Percentiles rank a stretch among this genome's conserved stretches.
These are phyloP conservation scores for Strigops habroptila DNA, from an alignment of 2,113 vertebrate genomes.

Conservation along the genomic window DNA sequence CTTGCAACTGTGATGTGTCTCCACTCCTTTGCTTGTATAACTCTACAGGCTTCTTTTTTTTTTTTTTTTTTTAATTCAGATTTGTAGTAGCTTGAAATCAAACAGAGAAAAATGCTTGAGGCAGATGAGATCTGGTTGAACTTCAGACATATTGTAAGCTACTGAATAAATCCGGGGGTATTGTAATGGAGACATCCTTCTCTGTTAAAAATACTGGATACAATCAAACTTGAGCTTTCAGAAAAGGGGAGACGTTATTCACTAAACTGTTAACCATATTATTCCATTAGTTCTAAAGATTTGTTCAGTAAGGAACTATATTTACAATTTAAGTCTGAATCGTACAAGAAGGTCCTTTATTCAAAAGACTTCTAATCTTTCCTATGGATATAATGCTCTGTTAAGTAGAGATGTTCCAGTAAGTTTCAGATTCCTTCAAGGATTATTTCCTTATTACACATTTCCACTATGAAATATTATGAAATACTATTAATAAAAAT, in stretches of 20 bases:
- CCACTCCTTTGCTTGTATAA: neutral
- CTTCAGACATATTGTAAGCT: neutral
- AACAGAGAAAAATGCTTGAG: neutral
- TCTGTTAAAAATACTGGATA: neutral
- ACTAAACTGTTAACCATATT: neutral
- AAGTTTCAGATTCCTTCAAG: neutral
- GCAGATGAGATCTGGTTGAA: neutral
- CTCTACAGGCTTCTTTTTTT: neutral
- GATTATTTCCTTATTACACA: neutral
- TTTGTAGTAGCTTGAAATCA: neutral
- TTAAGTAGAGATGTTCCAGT: neutral
- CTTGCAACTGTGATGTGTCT: neutral
- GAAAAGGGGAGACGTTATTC: neutral
- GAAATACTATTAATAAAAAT: neutral
- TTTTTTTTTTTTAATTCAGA: neutral
- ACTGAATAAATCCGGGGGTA: neutral
- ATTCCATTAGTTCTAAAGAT: neutral
- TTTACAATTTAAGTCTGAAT: neutral
- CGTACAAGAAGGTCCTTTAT: neutral
- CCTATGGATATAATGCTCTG: neutral
- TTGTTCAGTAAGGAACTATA: neutral
- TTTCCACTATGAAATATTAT: neutral
- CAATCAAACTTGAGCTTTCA: neutral
- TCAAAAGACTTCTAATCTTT: neutral
- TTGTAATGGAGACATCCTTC: neutral